Base-by-base conservation (phyloP, 2,888 invertebrate genomes). In the Netelia inedita region DNA sequence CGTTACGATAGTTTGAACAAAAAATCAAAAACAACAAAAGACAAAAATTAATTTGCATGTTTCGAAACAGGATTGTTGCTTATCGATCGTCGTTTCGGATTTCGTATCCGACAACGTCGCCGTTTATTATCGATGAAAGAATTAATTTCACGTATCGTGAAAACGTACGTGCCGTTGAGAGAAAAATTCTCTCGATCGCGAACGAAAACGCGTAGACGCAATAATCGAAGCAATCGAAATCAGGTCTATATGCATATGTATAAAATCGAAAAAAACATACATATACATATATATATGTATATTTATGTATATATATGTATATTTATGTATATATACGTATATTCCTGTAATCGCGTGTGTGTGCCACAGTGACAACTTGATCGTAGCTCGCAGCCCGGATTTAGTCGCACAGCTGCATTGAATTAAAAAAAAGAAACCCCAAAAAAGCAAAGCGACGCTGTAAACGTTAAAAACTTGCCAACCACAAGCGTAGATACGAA, bases 341-440 rank as follows among this genome's bases (percentile, higher is more conserved):
- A 46, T 46, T 14, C 14, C 10, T 14, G 14, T 46, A 55, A 35
- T 83, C 82, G 85, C 81, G 79, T 71, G 86, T 82, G 85, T 83
- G 79, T 83, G 86, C 85, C 86, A 85, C 83, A 83, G 85, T 83
- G 85, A 86, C 76, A 61, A 84, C 83, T 69, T 82, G 66, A 19
- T 71, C 59, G 82, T 79, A 71, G 75, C 73, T 55, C 43, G 28
- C 59, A 43, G 46, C 41, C 21, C 16, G 55, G n/a, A 50, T 59
- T 63, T 69, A 65, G 43, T 50, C 14, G 41, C 63, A 71, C 10
- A 63, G n/a, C 69, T 14, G 61, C 41, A 69, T 28, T 16, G 63
- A 63, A 73, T 35, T 43, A 63, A 61, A 19, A 61, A 23, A 43
- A n/a, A 59, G 2, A 46, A 9, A 23, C 35, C 10, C n/a, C 21